phyloP scores from a whole-genome alignment of 2,113 vertebrate species.

The Cervus canadensis region DNA sequence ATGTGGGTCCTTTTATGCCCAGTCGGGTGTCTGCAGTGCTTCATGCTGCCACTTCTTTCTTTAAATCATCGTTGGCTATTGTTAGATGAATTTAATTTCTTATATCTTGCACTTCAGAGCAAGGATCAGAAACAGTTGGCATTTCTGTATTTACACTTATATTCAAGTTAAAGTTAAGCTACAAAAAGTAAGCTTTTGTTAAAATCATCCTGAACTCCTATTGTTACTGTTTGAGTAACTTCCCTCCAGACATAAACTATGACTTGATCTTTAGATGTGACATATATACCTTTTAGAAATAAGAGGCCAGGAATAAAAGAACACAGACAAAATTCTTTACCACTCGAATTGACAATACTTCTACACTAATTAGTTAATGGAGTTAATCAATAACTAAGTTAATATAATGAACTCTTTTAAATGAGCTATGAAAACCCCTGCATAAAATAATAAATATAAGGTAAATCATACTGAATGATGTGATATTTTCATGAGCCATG shows the following conservation, averaged over 20 bases:
- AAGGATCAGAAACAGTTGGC: neutral
- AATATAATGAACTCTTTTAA: neutral
- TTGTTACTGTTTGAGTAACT: neutral
- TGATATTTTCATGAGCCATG: neutral
- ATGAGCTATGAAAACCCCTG: neutral
- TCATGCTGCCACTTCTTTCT: neutral
- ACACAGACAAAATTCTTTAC: neutral
- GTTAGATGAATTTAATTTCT: neutral
- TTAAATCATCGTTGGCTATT: neutral
- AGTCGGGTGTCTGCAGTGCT: neutral
- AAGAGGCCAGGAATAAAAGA: neutral
- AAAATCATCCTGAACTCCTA: neutral
- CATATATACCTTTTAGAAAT: neutral
- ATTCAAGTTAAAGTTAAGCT: neutral
- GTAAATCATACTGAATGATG: neutral
- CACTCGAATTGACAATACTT: neutral
- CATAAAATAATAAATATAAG: neutral
- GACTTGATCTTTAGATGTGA: neutral
- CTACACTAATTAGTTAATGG: neutral
- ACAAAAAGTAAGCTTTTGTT: neutral
- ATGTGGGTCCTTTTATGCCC: neutral
- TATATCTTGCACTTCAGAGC: neutral
- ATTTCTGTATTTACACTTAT: neutral
- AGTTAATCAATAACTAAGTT: neutral
- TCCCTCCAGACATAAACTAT: neutral